A percentile compares a stretch with the other conserved stretches of the same genome.
Conservation (phyloP, 2,113 vertebrate species). For the Microtus montanus region DNA sequence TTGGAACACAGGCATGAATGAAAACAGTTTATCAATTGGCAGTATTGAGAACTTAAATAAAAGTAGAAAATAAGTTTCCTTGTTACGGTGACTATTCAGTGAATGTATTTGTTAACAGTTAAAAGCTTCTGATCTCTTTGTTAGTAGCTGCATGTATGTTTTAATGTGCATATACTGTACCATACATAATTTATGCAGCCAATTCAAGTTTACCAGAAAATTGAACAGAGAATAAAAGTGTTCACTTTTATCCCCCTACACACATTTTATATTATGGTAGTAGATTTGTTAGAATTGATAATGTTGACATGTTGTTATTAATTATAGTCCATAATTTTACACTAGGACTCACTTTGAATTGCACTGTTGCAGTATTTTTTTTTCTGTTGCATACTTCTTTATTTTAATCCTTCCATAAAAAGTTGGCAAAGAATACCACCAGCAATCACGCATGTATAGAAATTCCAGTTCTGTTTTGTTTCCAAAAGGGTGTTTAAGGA, state of each 20-base stretch:
- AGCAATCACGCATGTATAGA: too few relatives aligned
- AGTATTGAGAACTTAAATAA: slow-evolving; percentile 51
- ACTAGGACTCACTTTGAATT: background rate
- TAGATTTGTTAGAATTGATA: background rate
- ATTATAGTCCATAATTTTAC: slow-evolving; percentile 20
- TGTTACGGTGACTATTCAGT: background rate
- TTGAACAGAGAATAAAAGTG: background rate
- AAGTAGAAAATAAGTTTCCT: background rate
- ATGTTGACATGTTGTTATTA: background rate
- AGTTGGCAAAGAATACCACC: too few relatives aligned
- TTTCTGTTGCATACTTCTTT: too few relatives aligned
- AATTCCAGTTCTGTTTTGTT: too few relatives aligned
- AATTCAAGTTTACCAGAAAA: slow-evolving; percentile 17
- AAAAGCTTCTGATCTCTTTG: background rate
- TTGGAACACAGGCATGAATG: background rate
- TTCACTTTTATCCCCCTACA: background rate
- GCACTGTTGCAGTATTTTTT: background rate
- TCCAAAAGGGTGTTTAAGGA: too few relatives aligned
- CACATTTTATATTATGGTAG: background rate
- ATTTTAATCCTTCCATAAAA: too few relatives aligned
- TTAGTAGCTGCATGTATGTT: background rate
- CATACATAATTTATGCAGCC: background rate
- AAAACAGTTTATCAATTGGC: slow-evolving; percentile 33
- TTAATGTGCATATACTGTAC: background rate
- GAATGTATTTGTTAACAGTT: background rate